Evolutionary conservation across 2,888 invertebrate genomes (phyloP), one percentile per base, ranked within the genome.

Genomic region (Dolomedes plantarius): DNA sequence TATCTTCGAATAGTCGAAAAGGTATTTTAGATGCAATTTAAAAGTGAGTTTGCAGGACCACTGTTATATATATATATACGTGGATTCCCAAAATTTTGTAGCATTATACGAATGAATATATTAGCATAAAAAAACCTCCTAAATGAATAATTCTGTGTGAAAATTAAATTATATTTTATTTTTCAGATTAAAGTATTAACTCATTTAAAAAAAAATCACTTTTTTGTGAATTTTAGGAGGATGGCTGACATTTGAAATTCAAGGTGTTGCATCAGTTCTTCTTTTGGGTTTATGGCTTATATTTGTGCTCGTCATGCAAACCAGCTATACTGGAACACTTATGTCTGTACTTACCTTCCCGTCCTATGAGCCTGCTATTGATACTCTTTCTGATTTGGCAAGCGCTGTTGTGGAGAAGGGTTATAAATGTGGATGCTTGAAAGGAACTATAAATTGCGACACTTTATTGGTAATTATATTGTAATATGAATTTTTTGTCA

Each of bases 271-370:
- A n/a, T 16, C 74, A 5, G 64, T 75, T 6, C n/a, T 64, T 13
- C 29, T 75, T 2, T 23, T 75, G 23, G 7, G 19, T 39, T 27
- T 75, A 19, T 75, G 74, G 74, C 23, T 75, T 5, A 9, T 62
- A 7, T 75, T 75, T 32, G 74, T 75, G 9, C 16, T 75, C 16
- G 32, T 75, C 23, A 75, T 75, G 39, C 74, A 75, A 64, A 16
- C 64, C n/a, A 19, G 36, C 16, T 75, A 75, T 29, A 11, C 64
- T n/a, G 64, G 74, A 1, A 62, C 64, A 6, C 64, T 75, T n/a
- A 75, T 75, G 74, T 64, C 64, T 64, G 62, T 75, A 5, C 74
- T 75, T 16, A 39, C 27, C 19, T 62, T 75, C 16, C 74, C 62
- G 19, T 3, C n/a, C 2, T 7, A 23, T 3, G 74, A 75, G 11